Evolutionary conservation across 35 echinoderm and acorn worm species (phyloP).

Genomic region (Strongylocentrotus purpuratus): DNA sequence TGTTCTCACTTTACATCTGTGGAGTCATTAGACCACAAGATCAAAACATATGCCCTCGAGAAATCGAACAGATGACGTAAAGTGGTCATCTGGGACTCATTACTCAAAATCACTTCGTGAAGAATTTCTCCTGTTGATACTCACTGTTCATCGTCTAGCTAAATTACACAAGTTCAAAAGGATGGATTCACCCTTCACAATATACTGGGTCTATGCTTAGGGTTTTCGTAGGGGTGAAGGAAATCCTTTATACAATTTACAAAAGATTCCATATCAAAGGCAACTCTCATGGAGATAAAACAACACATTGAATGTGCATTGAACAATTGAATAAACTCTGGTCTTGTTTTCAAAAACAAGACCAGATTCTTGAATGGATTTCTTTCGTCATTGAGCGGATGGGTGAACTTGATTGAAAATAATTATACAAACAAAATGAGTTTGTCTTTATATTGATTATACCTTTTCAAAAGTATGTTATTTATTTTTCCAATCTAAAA

Average conservation of each 20-base stretch:
- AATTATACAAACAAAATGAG: too few species aligned
- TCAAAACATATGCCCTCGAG: background rate
- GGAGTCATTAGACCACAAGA: background rate
- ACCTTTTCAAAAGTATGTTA: too few species aligned
- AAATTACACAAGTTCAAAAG: background rate
- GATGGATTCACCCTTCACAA: background rate
- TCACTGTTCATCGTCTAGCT: background rate
- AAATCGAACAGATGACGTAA: background rate
- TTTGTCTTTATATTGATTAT: too few species aligned
- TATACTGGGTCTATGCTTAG: background rate
- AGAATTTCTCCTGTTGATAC: background rate
- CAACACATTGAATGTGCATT: too few species aligned
- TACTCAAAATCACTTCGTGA: background rate
- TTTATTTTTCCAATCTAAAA: too few species aligned
- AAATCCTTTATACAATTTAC: background rate
- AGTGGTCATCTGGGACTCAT: background rate
- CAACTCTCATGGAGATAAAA: too few species aligned
- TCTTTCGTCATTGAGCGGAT: too few species aligned
- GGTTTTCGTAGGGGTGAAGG: background rate
- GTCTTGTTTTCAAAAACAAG: too few species aligned
- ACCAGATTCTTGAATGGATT: too few species aligned
- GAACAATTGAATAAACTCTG: too few species aligned
- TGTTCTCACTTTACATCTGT: background rate
- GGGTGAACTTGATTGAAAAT: too few species aligned
- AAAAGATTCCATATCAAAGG: background rate